phyloP scores from a whole-genome alignment of 2,113 vertebrate species.

The Cichladusa arquata region DNA sequence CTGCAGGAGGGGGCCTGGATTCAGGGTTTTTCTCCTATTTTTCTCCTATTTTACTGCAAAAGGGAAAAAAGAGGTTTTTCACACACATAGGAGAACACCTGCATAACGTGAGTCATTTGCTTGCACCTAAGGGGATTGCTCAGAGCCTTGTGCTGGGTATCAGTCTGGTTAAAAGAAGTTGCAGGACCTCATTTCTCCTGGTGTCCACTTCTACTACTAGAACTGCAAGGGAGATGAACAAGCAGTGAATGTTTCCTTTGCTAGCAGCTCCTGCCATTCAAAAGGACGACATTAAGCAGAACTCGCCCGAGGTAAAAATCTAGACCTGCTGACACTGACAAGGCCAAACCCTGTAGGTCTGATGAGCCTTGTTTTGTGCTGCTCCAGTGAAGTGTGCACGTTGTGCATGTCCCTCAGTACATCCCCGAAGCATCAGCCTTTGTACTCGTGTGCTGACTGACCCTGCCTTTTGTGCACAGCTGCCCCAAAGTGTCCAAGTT shows the following conservation, averaged over 20 bases:
- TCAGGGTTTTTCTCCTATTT: not conserved
- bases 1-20: not conserved
- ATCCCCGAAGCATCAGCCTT: not conserved
- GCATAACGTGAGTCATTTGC: not conserved
- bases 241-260: not conserved
- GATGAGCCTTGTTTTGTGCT: not conserved
- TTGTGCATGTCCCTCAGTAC: not conserved
- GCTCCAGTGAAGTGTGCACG: rapidly evolving
- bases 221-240: not conserved
- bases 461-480: not conserved
- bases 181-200: not conserved
- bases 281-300: not conserved
- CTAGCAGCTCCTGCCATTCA: not conserved
- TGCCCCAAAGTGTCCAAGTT: not conserved
- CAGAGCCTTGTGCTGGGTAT: not conserved
- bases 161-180: not conserved
- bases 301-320: not conserved
- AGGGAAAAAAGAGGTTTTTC: rapidly evolving
- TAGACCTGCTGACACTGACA: not conserved
- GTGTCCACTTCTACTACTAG: not conserved
- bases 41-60: not conserved
- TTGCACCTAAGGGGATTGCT: not conserved
- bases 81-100: not conserved
- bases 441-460: not conserved
- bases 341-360: not conserved